Evolutionary conservation across 2,113 vertebrate genomes (phyloP), one percentile per base, ranked within the genome.

Genomic region (Trichechus manatus): DNA sequence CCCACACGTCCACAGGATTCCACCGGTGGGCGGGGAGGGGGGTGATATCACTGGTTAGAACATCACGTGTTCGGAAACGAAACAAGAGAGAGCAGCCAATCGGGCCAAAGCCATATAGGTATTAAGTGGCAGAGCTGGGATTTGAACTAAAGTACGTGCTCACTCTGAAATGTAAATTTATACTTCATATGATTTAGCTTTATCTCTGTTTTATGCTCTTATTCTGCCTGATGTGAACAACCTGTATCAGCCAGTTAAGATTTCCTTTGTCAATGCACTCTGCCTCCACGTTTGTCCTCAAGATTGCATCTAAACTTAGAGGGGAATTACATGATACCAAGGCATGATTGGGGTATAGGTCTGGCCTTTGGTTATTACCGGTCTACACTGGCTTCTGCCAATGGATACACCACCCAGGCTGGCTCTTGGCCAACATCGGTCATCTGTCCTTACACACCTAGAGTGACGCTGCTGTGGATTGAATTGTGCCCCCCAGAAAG

Each of bases 151-250:
- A 64, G 33, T 61, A 44, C 29, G 33, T 22, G 72, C 50, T 89
- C 66, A 50, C 63, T 94, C 33, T 42, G 53, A 94, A 80, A 33
- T 90, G 27, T 82, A 90, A 75, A 44, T 29, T 39, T n/a, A 27
- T 61, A 5, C 70, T 22, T 89, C 59, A 89, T 61, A 20, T 81
- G 86, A 63, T 63, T 78, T 87, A 42, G 33, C 29, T 74, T 85
- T 14, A 88, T 42, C 59, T 95, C 64, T 94, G 56, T 42, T 78
- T 83, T 83, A 42, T 44, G 56, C 31, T 61, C 70, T 63, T 74
- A 87, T 78, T 64, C 39, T 88, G 27, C 33, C 39, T 33, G 31
- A 85, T 59, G 61, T 95, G 75, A 77, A 95, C 84, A 93, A 3
- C 20, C 75, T 78, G n/a, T 9, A 29, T 29, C 23, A 31, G 15